These are phyloP conservation scores for Caenorhabditis uteleia DNA, from an alignment of 2,888 invertebrate genomes.

Conservation along the genomic window DNA sequence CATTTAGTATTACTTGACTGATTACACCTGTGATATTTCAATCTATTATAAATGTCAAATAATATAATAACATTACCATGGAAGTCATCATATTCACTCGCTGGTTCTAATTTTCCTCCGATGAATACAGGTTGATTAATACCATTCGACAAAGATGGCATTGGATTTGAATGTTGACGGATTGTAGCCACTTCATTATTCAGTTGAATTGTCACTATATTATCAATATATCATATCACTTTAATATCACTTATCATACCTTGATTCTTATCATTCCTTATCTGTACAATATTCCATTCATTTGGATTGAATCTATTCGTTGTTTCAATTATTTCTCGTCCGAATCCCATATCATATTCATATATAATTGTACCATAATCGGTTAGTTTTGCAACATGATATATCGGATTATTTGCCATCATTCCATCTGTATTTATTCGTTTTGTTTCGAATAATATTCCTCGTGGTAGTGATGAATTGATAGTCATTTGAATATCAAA, in stretches of 20 bases:
- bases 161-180: constrained; percentile 11
- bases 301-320: constrained; percentile 27
- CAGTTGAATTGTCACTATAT: constrained; percentile 14
- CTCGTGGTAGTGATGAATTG: constrained; percentile 45
- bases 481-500: constrained; percentile 53
- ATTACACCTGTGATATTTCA: too few species aligned
- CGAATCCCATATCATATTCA: constrained; percentile 57
- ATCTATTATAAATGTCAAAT: too few species aligned
- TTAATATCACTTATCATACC: constrained; percentile 12
- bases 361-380: constrained; percentile 54
- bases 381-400: constrained; percentile 38
- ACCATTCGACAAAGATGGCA: constrained; percentile 13
- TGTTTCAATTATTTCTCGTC: constrained; percentile 44
- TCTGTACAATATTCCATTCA: constrained; percentile 55
- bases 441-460: constrained; percentile 30
- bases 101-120: constrained; percentile 23
- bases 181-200: constrained; percentile 28
- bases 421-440: constrained; percentile 22
- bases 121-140: constrained; percentile 29
- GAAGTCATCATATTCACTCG: constrained; percentile 19
- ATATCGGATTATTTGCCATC: constrained; percentile 10
- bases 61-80: too few species aligned
- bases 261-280: constrained; percentile 40
- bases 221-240: neutral
- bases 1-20: constrained; percentile 50